Evolutionary conservation across 2,888 invertebrate genomes (phyloP).

Genomic region (Phorcus lineatus): DNA sequence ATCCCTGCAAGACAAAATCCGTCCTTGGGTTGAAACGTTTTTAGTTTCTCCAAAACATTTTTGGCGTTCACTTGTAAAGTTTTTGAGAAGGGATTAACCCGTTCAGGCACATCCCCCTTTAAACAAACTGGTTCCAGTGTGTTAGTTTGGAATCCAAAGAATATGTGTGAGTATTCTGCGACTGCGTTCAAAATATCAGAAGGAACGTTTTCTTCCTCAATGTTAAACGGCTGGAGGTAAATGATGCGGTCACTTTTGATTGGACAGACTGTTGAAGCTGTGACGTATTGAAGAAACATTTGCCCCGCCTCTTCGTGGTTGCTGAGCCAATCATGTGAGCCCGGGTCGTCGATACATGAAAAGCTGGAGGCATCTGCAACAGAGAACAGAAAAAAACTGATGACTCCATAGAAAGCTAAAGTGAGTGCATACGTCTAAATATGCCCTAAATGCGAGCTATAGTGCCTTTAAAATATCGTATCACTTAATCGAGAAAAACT

Average conservation of each 20-base stretch:
- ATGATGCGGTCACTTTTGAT: conserved; percentile 33
- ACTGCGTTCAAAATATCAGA: conserved; percentile 42
- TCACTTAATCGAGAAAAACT: no score
- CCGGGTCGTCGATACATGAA: background rate
- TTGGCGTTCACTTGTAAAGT: conserved; percentile 50
- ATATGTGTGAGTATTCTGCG: conserved; percentile 43
- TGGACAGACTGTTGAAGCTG: conserved; percentile 19
- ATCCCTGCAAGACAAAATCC: conserved; percentile 58
- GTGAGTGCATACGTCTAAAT: no score
- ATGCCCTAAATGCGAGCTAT: no score
- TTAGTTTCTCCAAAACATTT: conserved; percentile 41
- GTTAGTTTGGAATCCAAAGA: conserved; percentile 49
- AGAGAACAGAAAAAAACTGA: no score
- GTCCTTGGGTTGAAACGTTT: conserved; percentile 41
- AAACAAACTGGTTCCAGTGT: conserved; percentile 36
- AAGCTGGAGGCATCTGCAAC: background rate
- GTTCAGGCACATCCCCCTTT: conserved; percentile 41
- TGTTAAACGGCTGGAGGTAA: conserved; percentile 46
- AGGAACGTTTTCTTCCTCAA: conserved; percentile 48
- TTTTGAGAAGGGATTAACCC: conserved; percentile 40
- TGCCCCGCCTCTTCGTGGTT: conserved; percentile 51
- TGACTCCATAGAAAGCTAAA: background rate
- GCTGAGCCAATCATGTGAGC: conserved; percentile 47
- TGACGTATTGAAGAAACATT: conserved; percentile 44
- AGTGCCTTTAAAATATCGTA: no score